Evolutionary conservation across 2,888 invertebrate genomes (phyloP), one percentile per base, ranked within the genome.

Genomic region (Rhagium mordax): DNA sequence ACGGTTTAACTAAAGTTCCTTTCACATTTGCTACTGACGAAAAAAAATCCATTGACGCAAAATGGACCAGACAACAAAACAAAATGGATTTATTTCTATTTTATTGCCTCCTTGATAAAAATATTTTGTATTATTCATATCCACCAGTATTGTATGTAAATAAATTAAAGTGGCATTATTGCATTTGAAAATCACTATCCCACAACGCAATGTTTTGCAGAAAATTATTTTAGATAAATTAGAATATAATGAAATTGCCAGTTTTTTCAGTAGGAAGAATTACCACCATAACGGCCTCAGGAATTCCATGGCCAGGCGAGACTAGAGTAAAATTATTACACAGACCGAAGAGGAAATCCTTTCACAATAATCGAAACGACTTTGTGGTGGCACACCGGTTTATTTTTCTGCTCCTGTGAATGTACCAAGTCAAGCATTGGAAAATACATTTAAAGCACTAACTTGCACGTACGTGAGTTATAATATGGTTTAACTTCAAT

Each of bases 191-290:
- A 2, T 33, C 13, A 15, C 41, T 41, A 4, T 41, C n/a, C n/a
- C 41, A 41, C 41, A n/a, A 41, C 41, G 41, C 41, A 41, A 41
- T 41, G 13, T 41, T 51, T 18, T 51, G 7, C 4, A 7, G 7
- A 20, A 16, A 51, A 51, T 13, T 21, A 51, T 6, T 49, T 33
- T 13, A 51, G 8, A 3, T 51, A 20, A 16, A 51, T 51, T 51
- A 7, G 24, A 24, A 55, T 27, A 55, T 24, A 10, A n/a, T 24
- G 7, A 55, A 10, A 21, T 10, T 16, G 21, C 20, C 7, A 24
- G 21, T 55, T 55, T 55, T 55, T 51, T 20, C 21, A 20, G 16
- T 55, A 55, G 55, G 55, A 55, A 55, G 55, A 55, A 27, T 55
- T 13, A 55, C 55, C 24, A 55, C 55, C 55, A 55, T 20, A 55